Percentiles rank a stretch among this genome's conserved stretches.
Conservation (phyloP, 2,113 vertebrate genomes). For the Salvelinus alpinus region DNA sequence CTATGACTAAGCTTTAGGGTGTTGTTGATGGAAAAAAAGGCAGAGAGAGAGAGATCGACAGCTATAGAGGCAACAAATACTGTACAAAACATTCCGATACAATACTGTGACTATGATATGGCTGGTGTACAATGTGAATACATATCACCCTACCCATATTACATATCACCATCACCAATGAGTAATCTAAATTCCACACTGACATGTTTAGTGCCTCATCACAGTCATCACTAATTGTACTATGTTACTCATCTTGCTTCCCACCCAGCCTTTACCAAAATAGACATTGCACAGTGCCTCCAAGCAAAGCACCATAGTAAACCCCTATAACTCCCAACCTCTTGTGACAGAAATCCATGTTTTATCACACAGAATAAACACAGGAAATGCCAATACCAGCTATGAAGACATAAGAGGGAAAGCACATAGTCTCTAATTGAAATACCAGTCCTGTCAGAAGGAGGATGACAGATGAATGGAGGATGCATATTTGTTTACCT, state of each 20-base stretch:
- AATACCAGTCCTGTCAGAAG: constrained; percentile 30
- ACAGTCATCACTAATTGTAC: neutral
- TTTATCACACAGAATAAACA: neutral
- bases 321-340: constrained; percentile 11
- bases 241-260: neutral
- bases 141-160: no score
- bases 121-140: constrained; percentile 2
- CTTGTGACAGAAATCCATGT: constrained; percentile 23
- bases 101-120: constrained; percentile 22
- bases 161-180: no score
- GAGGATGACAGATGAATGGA: constrained; percentile 38
- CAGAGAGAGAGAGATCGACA: constrained; percentile 18
- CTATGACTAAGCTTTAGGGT: constrained; percentile 55
- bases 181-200: no score
- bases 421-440: constrained; percentile 34
- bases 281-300: constrained; percentile 26
- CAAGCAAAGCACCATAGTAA: constrained; percentile 26
- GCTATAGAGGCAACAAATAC: constrained; percentile 30
- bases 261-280: neutral
- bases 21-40: constrained; percentile 38
- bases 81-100: constrained; percentile 30
- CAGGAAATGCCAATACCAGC: constrained; percentile 6
- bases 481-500: neutral
- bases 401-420: constrained; percentile 32
- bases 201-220: neutral